Evolutionary conservation across 2,797 vertebrate genomes (phyloP), one percentile per base, ranked within the genome.

Genomic region (Leptoclinus maculatus): DNA sequence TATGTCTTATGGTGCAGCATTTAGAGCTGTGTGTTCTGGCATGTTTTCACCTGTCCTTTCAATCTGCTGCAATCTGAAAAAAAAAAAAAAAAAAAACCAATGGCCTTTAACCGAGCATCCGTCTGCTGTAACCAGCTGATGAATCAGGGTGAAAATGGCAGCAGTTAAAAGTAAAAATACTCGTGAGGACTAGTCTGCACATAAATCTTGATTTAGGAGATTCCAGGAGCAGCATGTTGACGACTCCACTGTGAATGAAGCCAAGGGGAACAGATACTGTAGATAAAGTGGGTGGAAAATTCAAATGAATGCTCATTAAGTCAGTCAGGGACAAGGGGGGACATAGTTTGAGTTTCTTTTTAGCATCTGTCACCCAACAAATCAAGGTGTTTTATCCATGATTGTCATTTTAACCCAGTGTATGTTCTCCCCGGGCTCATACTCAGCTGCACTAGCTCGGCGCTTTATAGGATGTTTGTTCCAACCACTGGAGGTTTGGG

Each of bases 131-230:
- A 32, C 19, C 25, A 4, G 21, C 7, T 88, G 85, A 91, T 85
- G 66, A 70, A 88, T 83, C 65, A 54, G 34, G 56, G 64, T 65
- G 58, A 62, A 83, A 74, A 72, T 43, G 78, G 62, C 81, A 88
- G 85, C 72, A 54, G 83, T 72, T 85, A 74, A 66, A 67, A 74
- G 80, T 80, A 78, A 89, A 58, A 88, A 82, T 7, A 74, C 78
- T 79, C 12, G 2, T 7, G 47, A 84, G 79, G 63, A 86, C 88
- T 77, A 87, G 36, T 3, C 32, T 53, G 49, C 71, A 57, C 82
- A 73, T 91, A 78, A 87, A 89, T 91, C 87, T 89, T 67, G 60
- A 83, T 82, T 77, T 63, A n/a, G 79, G 76, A 62, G 78, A 67
- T 78, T 84, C 53, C 73, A 65, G 67, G 27, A 67, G 49, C 64